Evolutionary conservation across 2,113 vertebrate genomes (phyloP).

Genomic region (Dipodomys spectabilis): DNA sequence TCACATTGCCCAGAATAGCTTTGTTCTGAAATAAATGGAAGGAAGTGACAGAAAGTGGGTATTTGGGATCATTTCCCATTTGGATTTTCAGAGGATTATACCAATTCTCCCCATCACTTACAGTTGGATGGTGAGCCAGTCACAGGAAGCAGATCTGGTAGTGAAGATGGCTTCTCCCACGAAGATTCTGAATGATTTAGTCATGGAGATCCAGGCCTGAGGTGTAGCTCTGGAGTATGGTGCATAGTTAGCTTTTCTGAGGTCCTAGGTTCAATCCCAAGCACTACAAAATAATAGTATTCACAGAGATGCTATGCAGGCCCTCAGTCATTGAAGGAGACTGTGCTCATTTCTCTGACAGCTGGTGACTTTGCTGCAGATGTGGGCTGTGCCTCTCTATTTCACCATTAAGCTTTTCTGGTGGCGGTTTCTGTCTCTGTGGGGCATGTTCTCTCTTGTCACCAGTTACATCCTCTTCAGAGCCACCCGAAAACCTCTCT

Average conservation of each 20-base stretch:
- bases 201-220: background rate
- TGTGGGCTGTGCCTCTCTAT: slow-evolving; percentile 87
- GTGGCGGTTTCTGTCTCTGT: slow-evolving; percentile 87
- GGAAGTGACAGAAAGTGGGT: no score
- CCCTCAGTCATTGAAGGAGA: background rate
- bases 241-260: no score
- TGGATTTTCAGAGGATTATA: background rate
- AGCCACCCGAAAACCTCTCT: slow-evolving; percentile 85
- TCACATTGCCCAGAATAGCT: background rate
- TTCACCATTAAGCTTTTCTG: slow-evolving; percentile 88
- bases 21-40: background rate
- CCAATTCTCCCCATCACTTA: background rate
- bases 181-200: background rate
- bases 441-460: slow-evolving; percentile 85
- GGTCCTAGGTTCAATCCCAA: no score
- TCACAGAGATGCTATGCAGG: background rate
- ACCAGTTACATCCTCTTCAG: slow-evolving; percentile 88
- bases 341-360: slow-evolving; percentile 71
- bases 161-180: background rate
- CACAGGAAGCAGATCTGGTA: accelerated
- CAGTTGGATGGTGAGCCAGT: background rate
- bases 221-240: no score
- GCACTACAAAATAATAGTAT: background rate
- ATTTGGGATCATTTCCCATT: background rate
- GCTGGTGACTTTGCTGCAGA: slow-evolving; percentile 88